phyloP scores from a whole-genome alignment of 2,797 vertebrate genomes.

The Sebastes itinus region DNA sequence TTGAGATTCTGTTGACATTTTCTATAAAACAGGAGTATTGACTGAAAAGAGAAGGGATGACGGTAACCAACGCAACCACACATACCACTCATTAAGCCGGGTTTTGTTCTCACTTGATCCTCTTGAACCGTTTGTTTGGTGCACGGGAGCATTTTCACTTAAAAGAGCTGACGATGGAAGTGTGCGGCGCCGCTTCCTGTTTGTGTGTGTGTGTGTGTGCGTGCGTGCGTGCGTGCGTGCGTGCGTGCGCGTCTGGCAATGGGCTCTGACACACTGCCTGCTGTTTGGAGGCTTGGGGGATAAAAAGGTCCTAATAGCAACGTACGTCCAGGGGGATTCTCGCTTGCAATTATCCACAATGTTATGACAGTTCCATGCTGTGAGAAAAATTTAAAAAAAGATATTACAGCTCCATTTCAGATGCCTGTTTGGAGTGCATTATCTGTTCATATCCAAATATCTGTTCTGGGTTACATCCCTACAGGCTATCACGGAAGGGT shows the following conservation, averaged over 20 bases:
- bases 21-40: background rate
- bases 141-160: background rate
- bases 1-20: background rate
- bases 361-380: slow-evolving; percentile 59
- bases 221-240: background rate
- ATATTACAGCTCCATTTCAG: slow-evolving; percentile 21
- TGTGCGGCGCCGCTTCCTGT: background rate
- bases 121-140: slow-evolving; percentile 11
- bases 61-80: background rate
- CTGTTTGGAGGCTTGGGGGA: slow-evolving; percentile 29
- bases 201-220: background rate
- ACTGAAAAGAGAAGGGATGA: background rate
- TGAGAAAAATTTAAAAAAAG: background rate
- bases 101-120: slow-evolving; percentile 22
- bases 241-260: background rate
- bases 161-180: background rate
- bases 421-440: slow-evolving; percentile 37
- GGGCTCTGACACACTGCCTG: slow-evolving; percentile 37
- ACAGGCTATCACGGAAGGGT: slow-evolving; percentile 69
- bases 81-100: background rate
- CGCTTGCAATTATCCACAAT: slow-evolving; percentile 40
- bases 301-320: slow-evolving; percentile 36
- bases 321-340: slow-evolving; percentile 33
- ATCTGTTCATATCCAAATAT: slow-evolving; percentile 57
- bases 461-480: slow-evolving; percentile 56